Percentiles rank a stretch among this genome's conserved stretches.
Evolutionary conservation across 2,113 vertebrate species (phyloP).

Genomic region (Nycticryphes semicollaris): DNA sequence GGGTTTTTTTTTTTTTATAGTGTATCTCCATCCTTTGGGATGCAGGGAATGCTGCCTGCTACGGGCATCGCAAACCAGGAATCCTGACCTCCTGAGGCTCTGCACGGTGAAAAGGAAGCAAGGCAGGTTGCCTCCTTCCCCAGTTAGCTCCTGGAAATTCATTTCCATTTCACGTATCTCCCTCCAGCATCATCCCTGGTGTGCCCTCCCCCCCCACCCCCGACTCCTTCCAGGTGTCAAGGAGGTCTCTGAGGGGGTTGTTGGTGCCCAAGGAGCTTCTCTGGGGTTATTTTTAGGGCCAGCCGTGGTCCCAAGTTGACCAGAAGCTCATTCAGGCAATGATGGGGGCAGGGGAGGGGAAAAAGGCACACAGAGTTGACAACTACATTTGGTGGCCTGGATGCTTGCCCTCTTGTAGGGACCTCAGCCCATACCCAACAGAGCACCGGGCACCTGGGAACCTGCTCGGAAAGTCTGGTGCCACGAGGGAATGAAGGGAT

Average conservation of each 20-base stretch:
- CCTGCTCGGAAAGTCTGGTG: neutral
- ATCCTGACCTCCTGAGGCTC: neutral
- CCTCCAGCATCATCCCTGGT: rapidly evolving
- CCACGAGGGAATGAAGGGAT: neutral
- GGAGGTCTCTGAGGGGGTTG: neutral
- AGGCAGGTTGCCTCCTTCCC: neutral
- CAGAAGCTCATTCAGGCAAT: neutral
- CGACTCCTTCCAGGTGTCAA: neutral
- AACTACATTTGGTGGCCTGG: neutral
- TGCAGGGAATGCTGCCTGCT: neutral
- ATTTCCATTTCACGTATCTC: neutral
- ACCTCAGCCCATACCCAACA: neutral
- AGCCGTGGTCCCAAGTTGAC: neutral
- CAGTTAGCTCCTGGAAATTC: rapidly evolving
- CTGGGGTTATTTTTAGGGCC: conserved; percentile 39
- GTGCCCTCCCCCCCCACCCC: no score
- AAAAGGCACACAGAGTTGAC: neutral
- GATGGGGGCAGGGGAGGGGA: neutral
- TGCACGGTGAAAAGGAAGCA: rapidly evolving
- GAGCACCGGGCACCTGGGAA: neutral
- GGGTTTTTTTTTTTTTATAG: no score
- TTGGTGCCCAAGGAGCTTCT: neutral
- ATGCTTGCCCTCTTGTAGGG: neutral
- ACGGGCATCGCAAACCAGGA: neutral
- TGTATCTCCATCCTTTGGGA: neutral